Percentiles rank a stretch among this genome's conserved stretches.
Conservation (phyloP, 2,797 vertebrate genomes). For the Sebastes hubbsi region DNA sequence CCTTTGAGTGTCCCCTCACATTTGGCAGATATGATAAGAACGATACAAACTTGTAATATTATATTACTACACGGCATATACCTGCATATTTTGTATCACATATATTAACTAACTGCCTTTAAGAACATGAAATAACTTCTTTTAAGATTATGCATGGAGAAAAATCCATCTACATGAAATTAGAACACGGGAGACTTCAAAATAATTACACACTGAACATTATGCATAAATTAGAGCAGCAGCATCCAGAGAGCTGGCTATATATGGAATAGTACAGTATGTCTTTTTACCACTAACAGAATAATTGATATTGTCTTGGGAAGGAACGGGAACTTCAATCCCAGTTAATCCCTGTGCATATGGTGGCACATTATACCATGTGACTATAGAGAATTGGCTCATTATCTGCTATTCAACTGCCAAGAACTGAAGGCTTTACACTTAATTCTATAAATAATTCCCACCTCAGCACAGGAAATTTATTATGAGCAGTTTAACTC, state of each 20-base stretch:
- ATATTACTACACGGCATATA: too few species aligned
- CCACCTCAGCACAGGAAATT: constrained; percentile 14
- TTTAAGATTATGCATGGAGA: neutral
- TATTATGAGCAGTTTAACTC: constrained; percentile 29
- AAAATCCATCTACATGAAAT: neutral
- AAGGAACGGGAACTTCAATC: constrained; percentile 7
- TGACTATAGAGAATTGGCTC: constrained; percentile 25
- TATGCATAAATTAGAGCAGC: constrained; percentile 10
- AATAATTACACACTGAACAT: constrained; percentile 4
- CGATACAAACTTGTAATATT: too few species aligned
- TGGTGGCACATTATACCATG: constrained; percentile 10
- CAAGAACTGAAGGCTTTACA: constrained; percentile 24
- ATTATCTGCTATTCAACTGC: constrained; percentile 27
- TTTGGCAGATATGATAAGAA: neutral
- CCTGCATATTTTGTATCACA: too few species aligned
- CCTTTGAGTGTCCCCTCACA: neutral
- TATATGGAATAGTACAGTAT: constrained; percentile 20
- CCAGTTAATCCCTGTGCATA: constrained; percentile 37
- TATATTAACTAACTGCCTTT: neutral
- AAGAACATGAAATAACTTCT: neutral
- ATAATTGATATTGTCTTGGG: constrained; percentile 49
- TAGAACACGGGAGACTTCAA: neutral
- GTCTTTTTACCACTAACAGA: constrained; percentile 7
- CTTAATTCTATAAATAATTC: constrained; percentile 48
- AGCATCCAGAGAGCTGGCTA: neutral